A percentile compares a stretch with the other conserved stretches of the same genome.
Conservation (phyloP, 2,113 vertebrate genomes). For the Hoplias malabaricus region DNA sequence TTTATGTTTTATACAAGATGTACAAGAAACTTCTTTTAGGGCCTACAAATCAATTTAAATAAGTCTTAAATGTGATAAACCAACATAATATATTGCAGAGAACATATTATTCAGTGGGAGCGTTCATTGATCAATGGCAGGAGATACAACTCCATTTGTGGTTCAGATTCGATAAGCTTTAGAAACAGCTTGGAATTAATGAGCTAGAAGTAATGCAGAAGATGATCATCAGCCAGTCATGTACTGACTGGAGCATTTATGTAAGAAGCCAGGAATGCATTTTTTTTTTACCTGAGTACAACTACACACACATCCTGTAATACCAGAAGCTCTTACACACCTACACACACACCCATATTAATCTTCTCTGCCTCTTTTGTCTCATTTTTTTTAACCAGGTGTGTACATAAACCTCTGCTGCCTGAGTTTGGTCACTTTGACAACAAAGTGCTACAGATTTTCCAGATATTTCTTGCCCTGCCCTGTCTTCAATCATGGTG, state of each 20-base stretch:
- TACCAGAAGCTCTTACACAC: neutral
- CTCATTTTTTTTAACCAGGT: conserved; percentile 9
- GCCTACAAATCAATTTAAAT: too few relatives aligned
- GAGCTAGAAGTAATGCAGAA: neutral
- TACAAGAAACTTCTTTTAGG: too few relatives aligned
- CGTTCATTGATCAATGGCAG: neutral
- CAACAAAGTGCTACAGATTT: neutral
- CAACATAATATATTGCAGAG: too few relatives aligned
- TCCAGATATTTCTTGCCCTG: conserved; percentile 40
- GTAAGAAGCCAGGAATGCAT: neutral
- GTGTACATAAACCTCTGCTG: neutral
- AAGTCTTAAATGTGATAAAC: too few relatives aligned
- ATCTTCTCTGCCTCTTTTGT: conserved; percentile 24
- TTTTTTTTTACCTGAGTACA: neutral
- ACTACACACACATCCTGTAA: neutral
- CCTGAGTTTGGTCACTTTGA: neutral
- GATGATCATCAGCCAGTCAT: neutral
- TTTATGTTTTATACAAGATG: too few relatives aligned
- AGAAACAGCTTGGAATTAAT: neutral
- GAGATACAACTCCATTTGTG: neutral
- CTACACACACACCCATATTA: neutral
- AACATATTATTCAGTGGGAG: neutral
- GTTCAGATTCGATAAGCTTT: neutral
- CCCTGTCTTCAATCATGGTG: conserved; percentile 67
- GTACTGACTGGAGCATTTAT: conserved; percentile 1